These are phyloP conservation scores for Aricia artaxerxes DNA, from an alignment of 2,888 invertebrate genomes.

Conservation along the genomic window DNA sequence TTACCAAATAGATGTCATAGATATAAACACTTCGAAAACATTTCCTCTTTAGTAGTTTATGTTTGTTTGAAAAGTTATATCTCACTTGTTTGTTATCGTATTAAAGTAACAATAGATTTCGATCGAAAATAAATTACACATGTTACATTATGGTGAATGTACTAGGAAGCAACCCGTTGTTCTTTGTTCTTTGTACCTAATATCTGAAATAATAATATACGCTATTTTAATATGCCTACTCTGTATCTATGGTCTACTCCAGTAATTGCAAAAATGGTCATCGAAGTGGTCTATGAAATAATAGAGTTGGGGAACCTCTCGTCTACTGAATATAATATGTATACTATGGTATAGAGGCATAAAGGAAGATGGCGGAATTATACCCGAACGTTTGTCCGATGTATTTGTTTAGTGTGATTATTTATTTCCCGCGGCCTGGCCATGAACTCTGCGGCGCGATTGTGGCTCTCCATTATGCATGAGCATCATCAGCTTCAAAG, in stretches of 20 bases:
- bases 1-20: no score
- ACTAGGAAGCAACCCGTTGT: no score
- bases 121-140: slow-evolving; percentile 10
- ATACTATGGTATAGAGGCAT: slow-evolving; percentile 37
- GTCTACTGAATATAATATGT: not conserved
- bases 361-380: slow-evolving; percentile 47
- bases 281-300: no score
- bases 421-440: slow-evolving; percentile 37
- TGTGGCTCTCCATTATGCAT: not conserved
- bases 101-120: not conserved
- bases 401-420: slow-evolving; percentile 50
- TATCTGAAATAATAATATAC: no score
- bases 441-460: not conserved
- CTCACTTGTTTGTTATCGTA: not conserved
- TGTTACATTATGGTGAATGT: not conserved
- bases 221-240: no score
- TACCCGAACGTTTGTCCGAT: slow-evolving; percentile 48
- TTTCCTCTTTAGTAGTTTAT: no score
- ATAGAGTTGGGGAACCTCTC: no score
- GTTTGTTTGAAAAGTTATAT: no score
- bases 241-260: no score
- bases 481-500: not conserved
- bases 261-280: no score
- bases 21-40: no score
- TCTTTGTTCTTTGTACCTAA: no score